phyloP scores from a whole-genome alignment of 1,140 invertebrate genomes.

The Ceratitis capitata region DNA sequence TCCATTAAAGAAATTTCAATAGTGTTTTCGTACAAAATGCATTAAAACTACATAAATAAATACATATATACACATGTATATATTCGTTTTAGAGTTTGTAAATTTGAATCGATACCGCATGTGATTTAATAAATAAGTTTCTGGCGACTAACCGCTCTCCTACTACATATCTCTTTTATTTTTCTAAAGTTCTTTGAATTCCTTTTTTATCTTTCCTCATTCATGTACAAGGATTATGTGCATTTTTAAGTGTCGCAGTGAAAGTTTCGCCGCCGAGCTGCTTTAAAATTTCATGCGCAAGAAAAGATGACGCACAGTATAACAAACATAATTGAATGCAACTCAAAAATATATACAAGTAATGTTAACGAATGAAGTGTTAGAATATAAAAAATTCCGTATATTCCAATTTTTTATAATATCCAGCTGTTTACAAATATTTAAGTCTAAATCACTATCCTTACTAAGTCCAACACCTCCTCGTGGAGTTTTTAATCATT shows the following conservation, averaged over 20 bases:
- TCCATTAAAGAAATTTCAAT: neutral
- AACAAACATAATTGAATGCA: no score
- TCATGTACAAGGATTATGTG: conserved; percentile 19
- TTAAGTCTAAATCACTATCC: no score
- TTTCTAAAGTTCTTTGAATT: neutral
- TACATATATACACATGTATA: neutral
- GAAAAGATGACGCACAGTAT: neutral
- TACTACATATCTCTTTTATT: neutral
- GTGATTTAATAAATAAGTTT: neutral
- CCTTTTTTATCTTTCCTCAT: neutral
- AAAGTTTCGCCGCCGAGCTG: neutral
- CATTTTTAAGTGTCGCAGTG: conserved; percentile 16
- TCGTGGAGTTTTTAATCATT: no score
- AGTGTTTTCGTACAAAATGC: neutral
- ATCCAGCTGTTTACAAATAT: no score
- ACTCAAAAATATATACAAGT: no score
- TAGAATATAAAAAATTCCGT: no score
- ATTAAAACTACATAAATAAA: neutral
- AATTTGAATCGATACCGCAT: neutral
- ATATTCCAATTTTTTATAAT: no score
- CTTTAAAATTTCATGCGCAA: neutral
- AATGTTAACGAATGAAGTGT: no score
- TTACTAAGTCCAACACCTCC: no score
- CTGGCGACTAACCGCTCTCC: neutral
- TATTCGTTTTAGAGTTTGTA: neutral